Conservation (phyloP, 64 coral and sea anemone genomes). For the Pocillopora damicornis region DNA sequence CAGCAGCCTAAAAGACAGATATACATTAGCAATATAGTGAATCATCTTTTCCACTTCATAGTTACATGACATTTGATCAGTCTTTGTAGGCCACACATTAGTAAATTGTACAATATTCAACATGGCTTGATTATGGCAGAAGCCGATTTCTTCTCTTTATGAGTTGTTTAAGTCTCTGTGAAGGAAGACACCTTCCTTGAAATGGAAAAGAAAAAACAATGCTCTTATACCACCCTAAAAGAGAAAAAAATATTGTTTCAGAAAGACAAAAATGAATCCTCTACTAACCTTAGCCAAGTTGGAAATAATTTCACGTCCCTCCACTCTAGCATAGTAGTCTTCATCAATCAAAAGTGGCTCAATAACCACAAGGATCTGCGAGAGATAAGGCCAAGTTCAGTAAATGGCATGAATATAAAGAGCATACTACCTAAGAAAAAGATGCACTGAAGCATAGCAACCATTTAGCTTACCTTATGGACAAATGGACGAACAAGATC, state of each 20-base stretch:
- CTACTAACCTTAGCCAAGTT: constrained; percentile 93
- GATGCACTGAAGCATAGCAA: neutral
- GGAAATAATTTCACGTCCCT: constrained; percentile 97
- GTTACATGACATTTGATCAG: too few relatives aligned
- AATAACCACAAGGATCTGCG: constrained; percentile 99
- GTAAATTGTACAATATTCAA: too few relatives aligned
- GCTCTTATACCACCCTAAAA: neutral
- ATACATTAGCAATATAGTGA: neutral
- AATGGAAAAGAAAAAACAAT: neutral
- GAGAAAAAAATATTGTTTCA: neutral
- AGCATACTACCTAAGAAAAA: neutral
- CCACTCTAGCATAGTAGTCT: constrained; percentile 99
- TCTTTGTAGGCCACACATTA: too few relatives aligned
- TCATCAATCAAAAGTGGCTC: constrained; percentile 99
- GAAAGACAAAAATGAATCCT: neutral
- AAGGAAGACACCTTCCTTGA: too few relatives aligned
- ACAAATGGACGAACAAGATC: constrained; percentile 99
- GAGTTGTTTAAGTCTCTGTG: too few relatives aligned
- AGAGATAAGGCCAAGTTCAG: neutral
- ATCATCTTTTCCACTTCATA: neutral
- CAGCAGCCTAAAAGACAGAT: constrained; percentile 74
- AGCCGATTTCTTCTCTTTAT: too few relatives aligned
- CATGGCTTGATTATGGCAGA: too few relatives aligned
- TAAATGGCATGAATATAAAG: neutral
- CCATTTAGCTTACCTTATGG: constrained; percentile 79